Conservation (phyloP, 2,888 invertebrate genomes). For the Druceiella hillmani region DNA sequence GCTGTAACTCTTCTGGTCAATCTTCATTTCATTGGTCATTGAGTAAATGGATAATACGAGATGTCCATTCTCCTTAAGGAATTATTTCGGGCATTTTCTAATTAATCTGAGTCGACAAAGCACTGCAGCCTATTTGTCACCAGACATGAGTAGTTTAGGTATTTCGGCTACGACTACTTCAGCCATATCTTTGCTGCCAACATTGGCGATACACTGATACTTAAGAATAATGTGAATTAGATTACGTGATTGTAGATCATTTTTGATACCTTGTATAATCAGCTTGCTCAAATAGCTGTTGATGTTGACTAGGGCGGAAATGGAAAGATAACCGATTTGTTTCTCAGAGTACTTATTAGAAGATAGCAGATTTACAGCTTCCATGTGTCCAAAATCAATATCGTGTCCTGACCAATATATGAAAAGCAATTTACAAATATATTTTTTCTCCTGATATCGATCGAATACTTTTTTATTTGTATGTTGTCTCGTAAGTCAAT, state of each 20-base stretch:
- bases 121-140: constrained; percentile 98
- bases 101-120: constrained; percentile 91
- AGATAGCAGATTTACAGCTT: constrained; percentile 97
- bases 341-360: constrained; percentile 99
- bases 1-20: constrained; percentile 97
- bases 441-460: constrained; percentile 99
- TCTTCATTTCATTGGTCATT: constrained; percentile 98
- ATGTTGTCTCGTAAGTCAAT: constrained; percentile 98
- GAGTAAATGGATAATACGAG: constrained; percentile 94
- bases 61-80: constrained; percentile 97
- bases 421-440: constrained; percentile 98
- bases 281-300: constrained; percentile 98
- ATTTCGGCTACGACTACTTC: constrained; percentile 98
- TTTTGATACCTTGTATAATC: constrained; percentile 98
- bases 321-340: constrained; percentile 99
- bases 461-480: constrained; percentile 99
- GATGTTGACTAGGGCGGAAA: constrained; percentile 97
- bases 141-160: constrained; percentile 96
- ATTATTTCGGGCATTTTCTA: constrained; percentile 95
- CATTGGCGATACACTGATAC: constrained; percentile 98
- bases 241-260: constrained; percentile 93
- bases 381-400: constrained; percentile 99
- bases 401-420: constrained; percentile 99
- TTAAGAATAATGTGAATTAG: constrained; percentile 98
- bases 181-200: constrained; percentile 99